Conservation (phyloP, 1,140 invertebrate species). For the Drosophila kikkawai region DNA sequence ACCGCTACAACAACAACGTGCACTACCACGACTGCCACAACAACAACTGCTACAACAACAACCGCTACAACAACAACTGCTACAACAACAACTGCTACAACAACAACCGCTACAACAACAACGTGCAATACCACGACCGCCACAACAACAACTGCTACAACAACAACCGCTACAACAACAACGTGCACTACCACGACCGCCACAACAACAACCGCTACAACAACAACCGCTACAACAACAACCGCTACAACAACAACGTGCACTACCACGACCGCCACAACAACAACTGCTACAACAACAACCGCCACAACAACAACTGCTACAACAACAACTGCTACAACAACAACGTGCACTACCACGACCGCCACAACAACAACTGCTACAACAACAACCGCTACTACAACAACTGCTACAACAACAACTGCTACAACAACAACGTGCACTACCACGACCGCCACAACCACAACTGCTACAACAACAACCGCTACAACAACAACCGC, state of each 20-base stretch:
- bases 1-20: too few species aligned
- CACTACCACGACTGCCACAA: too few species aligned
- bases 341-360: slow-evolving; percentile 4
- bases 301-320: not conserved
- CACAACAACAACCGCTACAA: slow-evolving; percentile 13
- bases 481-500: slow-evolving; percentile 26
- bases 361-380: slow-evolving; percentile 3
- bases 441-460: not conserved
- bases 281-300: slow-evolving; percentile 21
- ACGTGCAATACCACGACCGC: not conserved
- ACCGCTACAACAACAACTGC: not conserved
- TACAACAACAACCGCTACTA: slow-evolving; percentile 9
- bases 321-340: slow-evolving; percentile 26
- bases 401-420: too few species aligned
- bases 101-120: slow-evolving; percentile 8
- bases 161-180: slow-evolving; percentile 9
- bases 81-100: slow-evolving; percentile 24
- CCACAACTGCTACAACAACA: slow-evolving; percentile 30
- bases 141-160: slow-evolving; percentile 20
- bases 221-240: too few species aligned
- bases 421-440: slow-evolving; percentile 23
- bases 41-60: too few species aligned
- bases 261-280: not conserved
- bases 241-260: too few species aligned
- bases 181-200: slow-evolving; percentile 19